Conservation (phyloP, 2,888 invertebrate genomes). For the Polymixis flavicincta region DNA sequence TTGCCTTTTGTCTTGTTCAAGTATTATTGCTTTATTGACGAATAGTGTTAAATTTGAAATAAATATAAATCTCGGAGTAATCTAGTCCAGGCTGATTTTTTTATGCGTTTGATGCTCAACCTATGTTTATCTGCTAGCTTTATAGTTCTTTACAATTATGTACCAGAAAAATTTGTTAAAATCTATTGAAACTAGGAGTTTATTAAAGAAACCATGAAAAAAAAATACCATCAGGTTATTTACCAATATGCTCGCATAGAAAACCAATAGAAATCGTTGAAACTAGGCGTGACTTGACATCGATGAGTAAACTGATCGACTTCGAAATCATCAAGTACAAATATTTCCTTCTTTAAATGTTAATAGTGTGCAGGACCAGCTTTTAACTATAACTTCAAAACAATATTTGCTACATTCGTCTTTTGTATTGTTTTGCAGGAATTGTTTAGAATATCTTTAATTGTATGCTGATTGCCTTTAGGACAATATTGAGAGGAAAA, state of each 20-base stretch:
- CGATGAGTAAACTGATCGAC: constrained; percentile 5
- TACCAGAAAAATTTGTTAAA: too few species aligned
- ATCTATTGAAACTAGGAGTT: background rate
- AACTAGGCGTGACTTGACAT: constrained; percentile 15
- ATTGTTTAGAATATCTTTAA: background rate
- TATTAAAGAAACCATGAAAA: background rate
- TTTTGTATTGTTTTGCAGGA: background rate
- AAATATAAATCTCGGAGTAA: background rate
- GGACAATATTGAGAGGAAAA: background rate
- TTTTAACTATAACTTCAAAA: background rate
- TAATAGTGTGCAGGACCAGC: background rate
- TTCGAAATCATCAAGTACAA: constrained; percentile 31
- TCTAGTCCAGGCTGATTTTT: background rate
- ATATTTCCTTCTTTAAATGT: constrained; percentile 13
- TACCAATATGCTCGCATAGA: background rate
- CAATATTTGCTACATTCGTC: background rate
- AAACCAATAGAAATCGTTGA: constrained; percentile 6
- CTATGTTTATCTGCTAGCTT: background rate
- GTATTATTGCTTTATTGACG: background rate
- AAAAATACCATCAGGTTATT: background rate
- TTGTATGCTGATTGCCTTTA: background rate
- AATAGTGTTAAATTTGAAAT: background rate
- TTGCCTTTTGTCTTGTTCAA: background rate
- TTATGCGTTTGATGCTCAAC: background rate
- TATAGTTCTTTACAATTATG: too few species aligned